These are phyloP conservation scores for Pterostichus madidus DNA, from an alignment of 2,888 invertebrate species.

Conservation along the genomic window DNA sequence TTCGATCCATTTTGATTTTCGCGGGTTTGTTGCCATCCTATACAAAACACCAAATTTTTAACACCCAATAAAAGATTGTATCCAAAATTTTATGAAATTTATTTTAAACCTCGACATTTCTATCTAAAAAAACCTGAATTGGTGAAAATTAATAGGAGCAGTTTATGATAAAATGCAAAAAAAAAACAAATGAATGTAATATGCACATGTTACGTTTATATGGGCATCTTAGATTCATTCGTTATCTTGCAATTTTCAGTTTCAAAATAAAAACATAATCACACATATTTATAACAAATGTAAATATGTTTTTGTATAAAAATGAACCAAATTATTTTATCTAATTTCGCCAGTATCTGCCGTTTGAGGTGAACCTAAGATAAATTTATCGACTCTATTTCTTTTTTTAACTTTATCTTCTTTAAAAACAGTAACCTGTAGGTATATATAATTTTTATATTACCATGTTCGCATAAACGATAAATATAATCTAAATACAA, in stretches of 20 bases:
- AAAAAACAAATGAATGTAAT: slow-evolving; percentile 1
- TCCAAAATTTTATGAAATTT: neutral
- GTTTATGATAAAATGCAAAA: slow-evolving; percentile 24
- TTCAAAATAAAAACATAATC: neutral
- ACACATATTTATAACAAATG: no score
- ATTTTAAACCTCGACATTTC: slow-evolving; percentile 12
- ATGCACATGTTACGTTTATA: slow-evolving; percentile 2
- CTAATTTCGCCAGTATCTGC: no score
- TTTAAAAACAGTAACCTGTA: no score
- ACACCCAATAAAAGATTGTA: no score
- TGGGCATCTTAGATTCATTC: neutral
- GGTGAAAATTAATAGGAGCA: neutral
- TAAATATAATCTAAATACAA: no score
- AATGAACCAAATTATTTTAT: no score
- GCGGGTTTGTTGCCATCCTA: slow-evolving; percentile 69
- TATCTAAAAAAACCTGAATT: neutral
- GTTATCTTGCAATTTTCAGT: neutral
- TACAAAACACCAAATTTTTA: slow-evolving; percentile 1
- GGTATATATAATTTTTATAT: no score
- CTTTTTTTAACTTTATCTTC: no score
- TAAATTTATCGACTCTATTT: no score
- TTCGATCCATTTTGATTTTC: slow-evolving; percentile 72
- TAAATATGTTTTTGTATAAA: no score
- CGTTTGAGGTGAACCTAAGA: no score
- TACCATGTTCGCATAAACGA: no score